These are phyloP conservation scores for Neoitamus cyanurus DNA, from an alignment of 2,888 invertebrate species.

Conservation along the genomic window DNA sequence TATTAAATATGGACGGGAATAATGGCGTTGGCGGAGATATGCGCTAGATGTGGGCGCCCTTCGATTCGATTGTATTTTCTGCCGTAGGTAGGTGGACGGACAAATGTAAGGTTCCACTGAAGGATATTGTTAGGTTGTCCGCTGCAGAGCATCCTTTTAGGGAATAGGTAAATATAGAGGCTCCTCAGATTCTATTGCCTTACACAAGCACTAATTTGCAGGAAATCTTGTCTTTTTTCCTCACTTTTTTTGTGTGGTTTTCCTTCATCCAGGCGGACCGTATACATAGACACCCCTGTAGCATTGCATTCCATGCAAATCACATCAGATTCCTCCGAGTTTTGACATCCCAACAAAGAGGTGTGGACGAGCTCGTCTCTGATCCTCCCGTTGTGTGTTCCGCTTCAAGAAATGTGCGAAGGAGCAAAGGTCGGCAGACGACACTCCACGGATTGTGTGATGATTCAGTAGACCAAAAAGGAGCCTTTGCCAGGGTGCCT, in stretches of 20 bases:
- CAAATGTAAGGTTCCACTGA: background rate
- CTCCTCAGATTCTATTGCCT: background rate
- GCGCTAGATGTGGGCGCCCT: background rate
- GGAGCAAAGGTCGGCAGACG: background rate
- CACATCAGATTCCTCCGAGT: background rate
- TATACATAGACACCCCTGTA: no score
- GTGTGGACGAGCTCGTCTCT: background rate
- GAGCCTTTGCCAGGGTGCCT: background rate
- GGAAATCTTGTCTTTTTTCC: no score
- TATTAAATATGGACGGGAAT: slow-evolving; percentile 41
- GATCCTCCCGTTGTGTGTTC: background rate
- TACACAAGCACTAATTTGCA: background rate
- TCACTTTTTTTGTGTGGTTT: no score
- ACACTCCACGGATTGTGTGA: background rate
- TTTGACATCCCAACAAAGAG: background rate
- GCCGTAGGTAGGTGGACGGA: background rate
- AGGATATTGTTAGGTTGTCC: background rate
- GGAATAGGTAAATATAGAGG: background rate
- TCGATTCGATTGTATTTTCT: slow-evolving; percentile 22
- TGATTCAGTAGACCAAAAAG: background rate
- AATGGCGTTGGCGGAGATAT: slow-evolving; percentile 27
- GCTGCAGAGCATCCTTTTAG: background rate
- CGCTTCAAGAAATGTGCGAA: background rate
- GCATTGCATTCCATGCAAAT: background rate
- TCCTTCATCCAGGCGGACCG: no score